Evolutionary conservation across 2,888 invertebrate species (phyloP), one percentile per base, ranked within the genome.

Genomic region (Chymomyza caudatula): DNA sequence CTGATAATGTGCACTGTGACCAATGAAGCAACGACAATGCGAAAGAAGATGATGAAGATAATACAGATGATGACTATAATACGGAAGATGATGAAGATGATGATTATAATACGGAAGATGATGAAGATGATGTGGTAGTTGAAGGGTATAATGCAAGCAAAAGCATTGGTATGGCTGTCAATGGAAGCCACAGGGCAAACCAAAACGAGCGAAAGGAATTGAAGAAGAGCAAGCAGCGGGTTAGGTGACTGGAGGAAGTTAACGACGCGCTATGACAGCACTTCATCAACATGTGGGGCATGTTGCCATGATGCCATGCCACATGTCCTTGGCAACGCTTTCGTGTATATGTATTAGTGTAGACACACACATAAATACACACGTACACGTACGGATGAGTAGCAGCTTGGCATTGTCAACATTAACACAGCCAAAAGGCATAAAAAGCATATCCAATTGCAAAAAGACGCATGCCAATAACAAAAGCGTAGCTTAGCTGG

Each of bases 391-490:
- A 20, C 13, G 2, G 20, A 20, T 51, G 51, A 20, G 51, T 2
- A 20, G 20, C 19, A 13, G 51, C 51, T 20, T 51, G 19, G 81
- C 77, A 80, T 75, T 77, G 84, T 81, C 81, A 75, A 84, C 81
- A 84, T 83, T 78, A 80, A 75, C 73, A 78, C 74, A 69, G 78
- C 84, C 77, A 65, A 65, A 58, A 75, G 84, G 81, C 81, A 80
- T 78, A 81, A 80, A 84, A 81, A 80, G 77, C 84, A 83, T 73
- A 80, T 84, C 80, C 80, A 84, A 78, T 84, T 80, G 81, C 80
- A 78, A 80, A 77, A 77, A 69, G 66, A 84, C 76, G 76, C 80
- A 83, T 74, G 80, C 68, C 76, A 83, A 83, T 80, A 78, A 81
- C 81, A 84, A 80, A 53, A 78, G 77, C 69, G 61, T 65, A 70